Evolutionary conservation across 2,888 invertebrate genomes (phyloP), one percentile per base, ranked within the genome.

Genomic region (Steinernema scapterisci): DNA sequence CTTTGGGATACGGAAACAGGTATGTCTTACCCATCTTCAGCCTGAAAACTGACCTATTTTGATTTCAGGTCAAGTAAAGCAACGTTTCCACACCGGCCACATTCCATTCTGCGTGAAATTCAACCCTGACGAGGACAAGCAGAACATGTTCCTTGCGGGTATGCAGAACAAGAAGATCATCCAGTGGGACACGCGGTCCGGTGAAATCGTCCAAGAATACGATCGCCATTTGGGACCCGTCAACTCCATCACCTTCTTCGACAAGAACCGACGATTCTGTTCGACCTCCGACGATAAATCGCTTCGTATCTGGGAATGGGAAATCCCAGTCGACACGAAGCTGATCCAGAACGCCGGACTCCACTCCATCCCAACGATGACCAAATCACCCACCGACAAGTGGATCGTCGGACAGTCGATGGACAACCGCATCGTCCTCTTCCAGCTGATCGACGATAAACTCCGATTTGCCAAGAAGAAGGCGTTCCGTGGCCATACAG

Each of bases 221-320:
- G 99, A 99, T 90, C 91, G 99, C 0, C 99, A 99, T 90, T 91
- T 99, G 80, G 99, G 97, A 7, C 96, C 99, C 1, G 97, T 99
- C 0, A 99, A 99, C 89, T 93, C 95, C 0, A 97, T 99, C 84
- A 99, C 99, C 0, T 99, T 99, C 89, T 97, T 99, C 0, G 99
- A 99, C 88, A 95, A 97, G 87, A 97, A 97, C 90, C 90, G 97
- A 31, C 90, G 99, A 83, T 99, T 99, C 89, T 97, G 97, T 2
- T 95, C 97, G 19, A 97, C 99, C 0, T 97, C 97, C 0, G 99
- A 99, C 88, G 99, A 99, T 89, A 99, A 99, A 90, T 96, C 95
- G 88, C 91, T 99, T 82, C 90, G 99, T 72, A 96, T 99, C 70
- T 99, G 99, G 99, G 99, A 99, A 90, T 99, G 99, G 97, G 93